phyloP scores from a whole-genome alignment of 2,113 vertebrate species.

The Pristiophorus japonicus region DNA sequence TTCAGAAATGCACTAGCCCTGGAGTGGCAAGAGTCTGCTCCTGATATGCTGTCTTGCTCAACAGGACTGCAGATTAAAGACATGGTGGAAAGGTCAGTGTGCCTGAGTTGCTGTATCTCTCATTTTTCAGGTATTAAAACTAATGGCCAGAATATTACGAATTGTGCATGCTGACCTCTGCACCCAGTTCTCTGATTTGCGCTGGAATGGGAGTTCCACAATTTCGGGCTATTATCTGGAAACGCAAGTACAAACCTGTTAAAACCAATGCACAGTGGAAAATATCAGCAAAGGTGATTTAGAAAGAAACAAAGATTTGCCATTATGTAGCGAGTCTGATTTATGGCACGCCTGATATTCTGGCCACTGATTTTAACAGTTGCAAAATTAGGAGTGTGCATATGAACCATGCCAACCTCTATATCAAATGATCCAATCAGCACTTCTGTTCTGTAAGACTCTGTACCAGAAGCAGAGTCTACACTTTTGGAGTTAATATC shows the following conservation, averaged over 20 bases:
- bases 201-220: not conserved
- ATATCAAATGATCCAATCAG: not conserved
- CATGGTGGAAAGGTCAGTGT: not conserved
- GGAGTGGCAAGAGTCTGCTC: not conserved
- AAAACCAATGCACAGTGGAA: not conserved
- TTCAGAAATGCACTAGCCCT: not conserved
- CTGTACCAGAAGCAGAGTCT: not conserved
- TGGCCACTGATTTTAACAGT: not conserved
- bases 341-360: not conserved
- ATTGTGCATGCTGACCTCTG: not conserved
- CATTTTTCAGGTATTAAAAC: not conserved
- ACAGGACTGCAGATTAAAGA: not conserved
- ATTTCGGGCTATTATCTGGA: not conserved
- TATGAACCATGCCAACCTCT: not conserved
- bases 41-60: not conserved
- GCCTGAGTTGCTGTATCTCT: not conserved
- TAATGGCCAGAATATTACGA: not conserved
- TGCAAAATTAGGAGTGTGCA: not conserved
- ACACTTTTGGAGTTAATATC: not conserved
- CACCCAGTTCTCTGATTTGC: not conserved
- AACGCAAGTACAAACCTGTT: not conserved
- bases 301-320: not conserved
- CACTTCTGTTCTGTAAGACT: not conserved
- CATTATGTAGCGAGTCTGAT: not conserved
- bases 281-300: not conserved